These are phyloP conservation scores for Phylloscopus trochilus DNA, from an alignment of 2,113 vertebrate species.

Conservation along the genomic window DNA sequence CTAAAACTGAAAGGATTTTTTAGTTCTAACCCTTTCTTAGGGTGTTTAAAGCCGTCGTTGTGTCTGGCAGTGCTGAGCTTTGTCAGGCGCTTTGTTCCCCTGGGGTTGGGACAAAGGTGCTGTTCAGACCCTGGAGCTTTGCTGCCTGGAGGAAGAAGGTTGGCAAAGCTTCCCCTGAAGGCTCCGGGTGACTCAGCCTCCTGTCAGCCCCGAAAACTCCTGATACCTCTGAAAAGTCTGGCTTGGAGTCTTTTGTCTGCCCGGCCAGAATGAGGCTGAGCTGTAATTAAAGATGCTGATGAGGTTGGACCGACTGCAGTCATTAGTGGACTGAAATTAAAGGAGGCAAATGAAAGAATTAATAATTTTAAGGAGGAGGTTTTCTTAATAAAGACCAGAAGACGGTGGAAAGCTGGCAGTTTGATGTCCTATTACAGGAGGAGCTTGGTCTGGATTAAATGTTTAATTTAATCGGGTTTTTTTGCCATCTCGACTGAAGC, in stretches of 20 bases:
- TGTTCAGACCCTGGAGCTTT: neutral
- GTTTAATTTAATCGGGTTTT: neutral
- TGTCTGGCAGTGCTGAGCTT: neutral
- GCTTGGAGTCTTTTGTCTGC: neutral
- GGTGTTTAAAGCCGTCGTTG: neutral
- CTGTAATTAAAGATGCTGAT: conserved; percentile 20
- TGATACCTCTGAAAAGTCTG: neutral
- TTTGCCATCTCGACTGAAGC: neutral
- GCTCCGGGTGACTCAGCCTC: neutral
- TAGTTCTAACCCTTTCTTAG: neutral
- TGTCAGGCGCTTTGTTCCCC: neutral
- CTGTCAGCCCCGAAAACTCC: neutral
- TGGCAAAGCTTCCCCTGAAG: neutral
- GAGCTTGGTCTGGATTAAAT: neutral
- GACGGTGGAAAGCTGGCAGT: neutral
- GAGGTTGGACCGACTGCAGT: neutral
- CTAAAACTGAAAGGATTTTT: neutral
- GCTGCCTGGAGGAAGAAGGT: neutral
- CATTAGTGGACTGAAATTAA: conserved; percentile 30
- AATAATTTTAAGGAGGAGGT: neutral
- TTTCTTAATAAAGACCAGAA: neutral
- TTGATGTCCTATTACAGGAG: neutral
- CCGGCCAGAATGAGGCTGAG: neutral
- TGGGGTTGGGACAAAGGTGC: neutral
- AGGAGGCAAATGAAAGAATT: neutral